Evolutionary conservation across 2,888 invertebrate species (phyloP), one percentile per base, ranked within the genome.

Genomic region (Molorchus minor): DNA sequence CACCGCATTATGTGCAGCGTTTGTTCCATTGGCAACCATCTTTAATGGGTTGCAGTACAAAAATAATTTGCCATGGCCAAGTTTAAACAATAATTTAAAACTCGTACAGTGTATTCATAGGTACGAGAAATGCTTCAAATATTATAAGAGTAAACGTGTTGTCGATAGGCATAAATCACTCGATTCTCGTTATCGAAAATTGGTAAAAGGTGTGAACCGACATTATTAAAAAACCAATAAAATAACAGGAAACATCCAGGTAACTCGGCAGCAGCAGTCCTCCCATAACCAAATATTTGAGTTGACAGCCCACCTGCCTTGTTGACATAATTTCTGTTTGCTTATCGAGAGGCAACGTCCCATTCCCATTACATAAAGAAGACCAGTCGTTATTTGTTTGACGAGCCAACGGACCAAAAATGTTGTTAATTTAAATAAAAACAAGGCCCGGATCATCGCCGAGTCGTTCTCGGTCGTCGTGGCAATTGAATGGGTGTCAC

Each of bases 281-380:
- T 55, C 33, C 12, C 33, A 12, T 33, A 5, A 49, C 52, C 59
- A 61, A 64, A 64, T 64, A 64, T 64, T 64, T 64, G 49, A 57
- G 57, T 52, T 61, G 64, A 64, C 64, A 57, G 58, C 58, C 61
- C 64, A 61, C 61, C 64, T 58, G 58, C 54, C 61, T 51, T 61
- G 61, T 64, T 61, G 64, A 64, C 61, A 59, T 57, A 47, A 56
- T 61, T 58, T 38, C 29, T 64, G 56, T 61, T 56, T 61, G 51
- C 60, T 61, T 57, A 60, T 63, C 57, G 52, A 60, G 47, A 49
- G 33, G 38, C 36, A 54, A 43, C 43, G 46, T 56, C 54, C 51
- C 53, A 57, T 53, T 56, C 54, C 51, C 53, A 57, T 53, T 56
- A 57, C 51, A 30, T 36, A 45, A 20, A 38, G 54, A 20, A 43